Evolutionary conservation across 2,113 vertebrate species (phyloP).

Genomic region (Anas platyrhynchos): DNA sequence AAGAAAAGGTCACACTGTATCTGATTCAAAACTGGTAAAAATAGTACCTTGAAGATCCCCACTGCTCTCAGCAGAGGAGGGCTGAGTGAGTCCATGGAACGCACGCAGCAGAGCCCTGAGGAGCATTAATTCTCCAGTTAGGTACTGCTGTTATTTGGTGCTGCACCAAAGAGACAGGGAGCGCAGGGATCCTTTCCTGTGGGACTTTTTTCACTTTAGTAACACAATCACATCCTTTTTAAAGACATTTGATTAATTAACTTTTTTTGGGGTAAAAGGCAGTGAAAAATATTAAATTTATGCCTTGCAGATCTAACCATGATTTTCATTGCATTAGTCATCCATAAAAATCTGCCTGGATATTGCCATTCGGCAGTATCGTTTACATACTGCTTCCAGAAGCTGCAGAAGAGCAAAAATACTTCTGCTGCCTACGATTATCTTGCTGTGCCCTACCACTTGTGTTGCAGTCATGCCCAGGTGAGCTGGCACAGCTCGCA

Average conservation of each 20-base stretch:
- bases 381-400: background rate
- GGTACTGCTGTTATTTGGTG: background rate
- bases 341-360: background rate
- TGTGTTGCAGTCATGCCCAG: background rate
- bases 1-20: background rate
- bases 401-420: background rate
- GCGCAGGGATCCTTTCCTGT: background rate
- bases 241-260: background rate
- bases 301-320: background rate
- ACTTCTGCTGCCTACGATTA: background rate
- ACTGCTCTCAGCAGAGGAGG: fast-evolving
- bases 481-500: background rate
- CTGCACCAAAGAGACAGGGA: background rate
- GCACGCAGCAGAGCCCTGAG: background rate
- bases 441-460: background rate
- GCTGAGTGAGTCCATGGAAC: background rate
- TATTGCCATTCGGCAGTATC: background rate
- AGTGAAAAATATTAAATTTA: background rate
- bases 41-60: background rate
- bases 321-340: background rate
- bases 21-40: background rate
- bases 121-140: background rate
- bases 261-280: background rate
- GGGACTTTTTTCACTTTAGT: background rate
- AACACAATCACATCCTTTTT: background rate